Base-by-base conservation (phyloP, 2,888 invertebrate species). In the Abscondita cerata region DNA sequence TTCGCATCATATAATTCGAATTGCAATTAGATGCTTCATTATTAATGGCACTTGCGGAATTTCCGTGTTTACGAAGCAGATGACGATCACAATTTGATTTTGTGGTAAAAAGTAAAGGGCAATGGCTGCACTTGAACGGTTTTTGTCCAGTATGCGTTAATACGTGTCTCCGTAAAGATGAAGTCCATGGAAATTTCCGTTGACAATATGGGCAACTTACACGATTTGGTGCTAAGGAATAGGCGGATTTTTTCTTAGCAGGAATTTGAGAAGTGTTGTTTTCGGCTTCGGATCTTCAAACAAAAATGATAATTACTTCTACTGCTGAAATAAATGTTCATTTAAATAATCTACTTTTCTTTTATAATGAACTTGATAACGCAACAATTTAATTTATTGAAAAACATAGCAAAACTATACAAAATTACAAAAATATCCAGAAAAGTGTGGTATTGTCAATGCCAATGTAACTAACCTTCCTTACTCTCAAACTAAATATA, bases 11-110 rank as follows among this genome's bases (percentile, higher is more conserved):
- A 67, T 81, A 83, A 65, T 82, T 80, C 58, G 75, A 69, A 59
- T 71, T 73, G 56, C 69, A 74, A 54, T 72, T 60, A 61, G 69
- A 70, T 5, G 67, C 57, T 12, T 77, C 75, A 64, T 62, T 78
- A 59, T 73, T 69, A 46, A 80, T 76, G 31, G 79, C 82, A 34
- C 76, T 81, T 67, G 72, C 81, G 61, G 70, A 80, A 65, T 86
- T 85, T 63, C 90, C 90, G 76, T 96, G 96, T 75, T 96, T 96
- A 34, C 96, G 85, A 53, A 95, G 81, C 61, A 98, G 82, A 78
- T 98, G 98, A 9, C 98, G 91, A 76, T 98, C 98, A 78, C 98
- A 95, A 81, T 98, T 98, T 6, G 96, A 96, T 78, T 98, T 98
- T 0, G 97, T 98, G 33, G 97, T 98, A 79, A 98, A 98, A 1